A percentile compares a stretch with the other conserved stretches of the same genome.
phyloP scores from a whole-genome alignment of 1,140 invertebrate species.

The Radopholus similis region DNA sequence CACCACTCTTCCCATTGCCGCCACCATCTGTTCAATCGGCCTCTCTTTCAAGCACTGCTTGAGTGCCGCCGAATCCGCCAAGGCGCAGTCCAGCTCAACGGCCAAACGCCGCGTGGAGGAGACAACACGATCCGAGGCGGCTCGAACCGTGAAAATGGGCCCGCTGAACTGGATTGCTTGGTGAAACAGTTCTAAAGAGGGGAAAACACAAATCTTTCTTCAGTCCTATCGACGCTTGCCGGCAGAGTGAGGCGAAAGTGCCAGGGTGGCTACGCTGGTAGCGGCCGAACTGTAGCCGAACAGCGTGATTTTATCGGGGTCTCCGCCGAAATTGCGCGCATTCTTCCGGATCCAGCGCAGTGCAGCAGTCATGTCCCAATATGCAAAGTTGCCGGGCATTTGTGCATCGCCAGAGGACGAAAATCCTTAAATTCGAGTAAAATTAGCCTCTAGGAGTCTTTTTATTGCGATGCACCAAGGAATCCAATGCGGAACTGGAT shows the following conservation, averaged over 20 bases:
- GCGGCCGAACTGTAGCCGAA: slow-evolving; percentile 55
- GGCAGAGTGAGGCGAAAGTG: background rate
- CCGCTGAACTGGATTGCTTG: slow-evolving; percentile 44
- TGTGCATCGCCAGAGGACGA: slow-evolving; percentile 7
- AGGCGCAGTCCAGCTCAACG: slow-evolving; percentile 18
- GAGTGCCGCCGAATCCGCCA: slow-evolving; percentile 7
- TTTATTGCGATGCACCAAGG: slow-evolving; percentile 9
- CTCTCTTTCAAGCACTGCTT: slow-evolving; percentile 33
- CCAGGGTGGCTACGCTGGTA: background rate
- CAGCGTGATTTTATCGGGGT: slow-evolving; percentile 60
- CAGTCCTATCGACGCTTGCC: too few relatives aligned
- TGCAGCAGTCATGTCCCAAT: slow-evolving; percentile 31
- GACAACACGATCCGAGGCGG: slow-evolving; percentile 15
- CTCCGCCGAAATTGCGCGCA: slow-evolving; percentile 47
- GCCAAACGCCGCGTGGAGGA: slow-evolving; percentile 27
- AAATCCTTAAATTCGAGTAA: slow-evolving; percentile 23
- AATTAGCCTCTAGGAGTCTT: background rate
- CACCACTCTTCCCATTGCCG: slow-evolving; percentile 25
- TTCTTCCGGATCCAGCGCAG: slow-evolving; percentile 50
- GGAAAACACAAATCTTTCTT: background rate
- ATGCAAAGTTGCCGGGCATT: slow-evolving; percentile 26
- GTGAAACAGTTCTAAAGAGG: slow-evolving; percentile 28
- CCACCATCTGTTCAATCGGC: slow-evolving; percentile 23
- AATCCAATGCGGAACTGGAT: slow-evolving; percentile 30
- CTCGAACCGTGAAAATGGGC: slow-evolving; percentile 23